phyloP scores from a whole-genome alignment of 2,113 vertebrate genomes.

The Crypturellus undulatus region DNA sequence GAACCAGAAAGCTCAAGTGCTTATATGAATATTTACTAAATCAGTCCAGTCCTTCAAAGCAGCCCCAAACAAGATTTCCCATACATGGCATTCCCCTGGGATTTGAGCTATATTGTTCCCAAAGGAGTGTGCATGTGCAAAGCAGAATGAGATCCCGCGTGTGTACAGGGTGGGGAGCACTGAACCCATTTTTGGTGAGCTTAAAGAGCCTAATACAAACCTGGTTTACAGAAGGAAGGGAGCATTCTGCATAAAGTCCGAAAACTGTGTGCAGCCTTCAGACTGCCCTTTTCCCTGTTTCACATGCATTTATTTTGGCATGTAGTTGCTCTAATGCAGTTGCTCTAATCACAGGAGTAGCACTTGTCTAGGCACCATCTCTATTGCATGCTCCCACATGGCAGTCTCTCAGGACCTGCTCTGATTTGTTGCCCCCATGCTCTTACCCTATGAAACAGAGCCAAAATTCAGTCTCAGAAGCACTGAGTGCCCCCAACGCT shows the following conservation, averaged over 20 bases:
- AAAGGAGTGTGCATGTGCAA: neutral
- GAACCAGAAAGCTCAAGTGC: neutral
- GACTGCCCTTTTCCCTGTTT: neutral
- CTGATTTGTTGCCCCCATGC: too few species aligned
- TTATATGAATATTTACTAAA: rapidly evolving
- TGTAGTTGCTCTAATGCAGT: too few species aligned
- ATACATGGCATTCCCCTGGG: rapidly evolving
- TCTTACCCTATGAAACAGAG: neutral
- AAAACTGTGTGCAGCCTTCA: rapidly evolving
- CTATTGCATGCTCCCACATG: neutral
- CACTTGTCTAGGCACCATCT: rapidly evolving
- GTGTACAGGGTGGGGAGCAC: too few species aligned
- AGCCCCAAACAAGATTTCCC: neutral
- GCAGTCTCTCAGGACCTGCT: neutral
- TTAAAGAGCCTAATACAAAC: neutral
- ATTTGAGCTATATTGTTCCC: neutral
- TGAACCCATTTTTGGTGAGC: rapidly evolving
- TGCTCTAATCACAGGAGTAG: rapidly evolving
- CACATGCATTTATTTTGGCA: rapidly evolving
- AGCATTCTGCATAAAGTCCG: neutral
- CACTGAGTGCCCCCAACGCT: neutral
- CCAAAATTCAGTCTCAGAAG: neutral
- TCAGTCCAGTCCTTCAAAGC: neutral
- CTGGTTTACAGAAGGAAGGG: neutral
- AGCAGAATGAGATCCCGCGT: neutral